Evolutionary conservation across 2,113 vertebrate species (phyloP), one percentile per base, ranked within the genome.

Genomic region (Clarias gariepinus): DNA sequence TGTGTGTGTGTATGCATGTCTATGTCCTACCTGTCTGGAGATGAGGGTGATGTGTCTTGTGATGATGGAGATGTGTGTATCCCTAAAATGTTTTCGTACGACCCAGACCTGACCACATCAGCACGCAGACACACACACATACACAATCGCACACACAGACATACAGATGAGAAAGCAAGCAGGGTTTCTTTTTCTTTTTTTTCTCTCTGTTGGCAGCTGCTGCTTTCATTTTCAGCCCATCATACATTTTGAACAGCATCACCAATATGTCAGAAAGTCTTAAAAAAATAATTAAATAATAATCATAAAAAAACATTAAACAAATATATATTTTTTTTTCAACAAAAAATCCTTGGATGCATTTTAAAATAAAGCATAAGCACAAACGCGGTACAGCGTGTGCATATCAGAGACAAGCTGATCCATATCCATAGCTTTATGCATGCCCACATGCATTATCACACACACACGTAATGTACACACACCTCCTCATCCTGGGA

Each of bases 21-120:
- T n/a, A 30, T 71, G 85, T 81, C 76, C 11, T 88, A 97, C 97
- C 97, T 97, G 97, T 94, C 98, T 88, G 96, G 95, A 86, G 97
- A 97, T 33, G 96, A 95, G 92, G 94, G 95, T 7, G 93, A 96
- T 79, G 88, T 87, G 88, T 90, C 89, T 83, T 95, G 93, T 91
- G 95, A 94, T 80, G 93, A 94, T 82, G 95, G 92, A 87, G 95
- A 94, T 10, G 92, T 91, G 91, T 94, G 95, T 80, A 93, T 93
- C 57, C 88, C 93, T 91, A 95, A 85, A 57, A 94, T 94, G 85
- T 92, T 95, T 84, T 97, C 96, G 81, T 93, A 95, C 89, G 95
- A 97, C 90, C 95, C 96, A 89, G 92, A 94, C 94, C 98, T 99
- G 89, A 69, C 81, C 90, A 57, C 81, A 83, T 68, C 82, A 41